phyloP scores from a whole-genome alignment of 2,888 invertebrate species.

The Drosophila paracracens region DNA sequence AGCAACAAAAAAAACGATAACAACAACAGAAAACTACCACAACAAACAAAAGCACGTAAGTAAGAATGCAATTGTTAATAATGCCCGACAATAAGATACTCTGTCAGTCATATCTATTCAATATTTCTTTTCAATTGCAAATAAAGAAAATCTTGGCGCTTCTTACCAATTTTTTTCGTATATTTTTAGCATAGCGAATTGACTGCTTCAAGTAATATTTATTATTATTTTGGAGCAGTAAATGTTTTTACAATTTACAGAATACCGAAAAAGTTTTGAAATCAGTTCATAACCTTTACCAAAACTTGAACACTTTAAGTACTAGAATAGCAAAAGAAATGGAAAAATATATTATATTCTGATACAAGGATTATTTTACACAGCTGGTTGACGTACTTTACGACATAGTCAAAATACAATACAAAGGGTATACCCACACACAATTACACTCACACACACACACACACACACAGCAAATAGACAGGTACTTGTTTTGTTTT shows the following conservation, averaged over 20 bases:
- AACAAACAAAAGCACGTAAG: not conserved
- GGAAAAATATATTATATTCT: not conserved
- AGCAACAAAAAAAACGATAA: conserved; percentile 4
- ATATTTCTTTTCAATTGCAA: not conserved
- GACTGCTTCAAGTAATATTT: not conserved
- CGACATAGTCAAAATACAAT: not conserved
- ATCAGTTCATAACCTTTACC: not conserved
- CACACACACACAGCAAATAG: conserved; percentile 2
- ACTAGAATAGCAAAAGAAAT: not conserved
- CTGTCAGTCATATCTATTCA: not conserved
- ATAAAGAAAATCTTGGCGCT: not conserved
- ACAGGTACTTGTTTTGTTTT: conserved; percentile 18
- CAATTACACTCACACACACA: not conserved
- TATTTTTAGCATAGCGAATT: not conserved
- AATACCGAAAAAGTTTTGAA: not conserved
- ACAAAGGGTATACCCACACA: conserved; percentile 2
- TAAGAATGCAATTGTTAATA: not conserved
- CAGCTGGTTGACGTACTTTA: not conserved
- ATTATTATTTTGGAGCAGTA: not conserved
- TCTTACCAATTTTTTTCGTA: not conserved
- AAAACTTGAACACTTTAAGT: not conserved
- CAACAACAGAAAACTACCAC: not conserved
- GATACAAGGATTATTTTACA: not conserved
- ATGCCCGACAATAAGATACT: not conserved
- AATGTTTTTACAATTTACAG: not conserved